Conservation (phyloP, 2,888 invertebrate species). For the Strigamia crassipes region DNA sequence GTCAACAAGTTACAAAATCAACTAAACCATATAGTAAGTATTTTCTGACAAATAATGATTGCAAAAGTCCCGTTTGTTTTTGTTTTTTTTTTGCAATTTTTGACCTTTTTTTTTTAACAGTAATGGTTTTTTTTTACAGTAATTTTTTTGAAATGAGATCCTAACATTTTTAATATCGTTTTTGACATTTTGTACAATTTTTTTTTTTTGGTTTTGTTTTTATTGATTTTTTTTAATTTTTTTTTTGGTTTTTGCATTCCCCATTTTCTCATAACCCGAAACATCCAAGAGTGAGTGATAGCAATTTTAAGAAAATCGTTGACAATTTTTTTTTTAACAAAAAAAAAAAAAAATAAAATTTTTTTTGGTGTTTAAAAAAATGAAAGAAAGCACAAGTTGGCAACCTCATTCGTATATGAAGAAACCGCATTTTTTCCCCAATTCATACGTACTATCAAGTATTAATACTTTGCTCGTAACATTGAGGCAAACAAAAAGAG, state of each 20-base stretch:
- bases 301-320: too few relatives aligned
- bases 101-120: not conserved
- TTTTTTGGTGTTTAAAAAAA: not conserved
- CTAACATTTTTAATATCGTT: too few relatives aligned
- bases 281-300: slow-evolving; percentile 43
- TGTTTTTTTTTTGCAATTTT: not conserved
- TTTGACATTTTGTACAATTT: not conserved
- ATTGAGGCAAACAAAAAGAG: slow-evolving; percentile 68
- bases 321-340: too few relatives aligned
- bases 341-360: too few relatives aligned
- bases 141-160: too few relatives aligned
- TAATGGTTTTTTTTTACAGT: too few relatives aligned
- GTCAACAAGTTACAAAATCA: slow-evolving; percentile 42
- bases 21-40: slow-evolving; percentile 52
- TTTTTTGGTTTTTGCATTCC: not conserved
- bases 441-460: slow-evolving; percentile 33
- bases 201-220: not conserved
- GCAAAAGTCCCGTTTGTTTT: too few relatives aligned
- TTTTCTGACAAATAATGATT: not conserved
- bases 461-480: slow-evolving; percentile 18
- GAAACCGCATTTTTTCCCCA: not conserved
- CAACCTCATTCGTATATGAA: not conserved
- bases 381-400: not conserved
- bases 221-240: not conserved
- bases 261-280: slow-evolving; percentile 53